Conservation (phyloP, 2,888 invertebrate species). For the Atrina japonica region DNA sequence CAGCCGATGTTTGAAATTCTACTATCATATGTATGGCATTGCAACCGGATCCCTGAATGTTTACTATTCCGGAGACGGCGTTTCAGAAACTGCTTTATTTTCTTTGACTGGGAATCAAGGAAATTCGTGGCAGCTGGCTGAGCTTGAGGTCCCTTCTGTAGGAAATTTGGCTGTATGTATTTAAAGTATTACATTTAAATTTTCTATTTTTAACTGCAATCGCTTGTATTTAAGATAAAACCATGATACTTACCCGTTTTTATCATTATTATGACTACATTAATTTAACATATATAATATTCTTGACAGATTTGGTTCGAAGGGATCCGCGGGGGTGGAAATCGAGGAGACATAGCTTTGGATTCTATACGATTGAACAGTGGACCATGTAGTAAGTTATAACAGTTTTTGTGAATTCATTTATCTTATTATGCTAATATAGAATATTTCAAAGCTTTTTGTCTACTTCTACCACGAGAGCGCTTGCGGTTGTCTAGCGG, state of each 20-base stretch:
- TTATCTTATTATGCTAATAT: too few species aligned
- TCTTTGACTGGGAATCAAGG: conserved; percentile 14
- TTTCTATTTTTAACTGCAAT: too few species aligned
- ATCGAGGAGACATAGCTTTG: conserved; percentile 11
- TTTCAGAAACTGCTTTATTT: background rate
- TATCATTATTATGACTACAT: too few species aligned
- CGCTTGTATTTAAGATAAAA: too few species aligned
- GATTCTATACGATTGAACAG: background rate
- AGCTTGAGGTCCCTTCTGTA: background rate
- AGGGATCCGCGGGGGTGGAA: background rate
- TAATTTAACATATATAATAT: too few species aligned
- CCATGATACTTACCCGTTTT: too few species aligned
- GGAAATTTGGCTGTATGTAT: background rate
- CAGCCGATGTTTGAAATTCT: conserved; percentile 7
- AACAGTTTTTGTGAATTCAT: too few species aligned
- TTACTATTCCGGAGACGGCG: background rate
- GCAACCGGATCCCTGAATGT: conserved; percentile 15
- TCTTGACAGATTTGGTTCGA: conserved; percentile 6
- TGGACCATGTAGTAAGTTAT: conserved; percentile 13
- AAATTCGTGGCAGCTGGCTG: conserved; percentile 5
- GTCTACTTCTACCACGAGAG: too few species aligned
- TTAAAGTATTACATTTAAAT: too few species aligned
- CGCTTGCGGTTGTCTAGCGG: too few species aligned
- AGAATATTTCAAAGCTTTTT: too few species aligned
- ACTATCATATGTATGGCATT: conserved; percentile 14